These are phyloP conservation scores for Calephelis nemesis DNA, from an alignment of 1,140 invertebrate genomes.

Conservation along the genomic window DNA sequence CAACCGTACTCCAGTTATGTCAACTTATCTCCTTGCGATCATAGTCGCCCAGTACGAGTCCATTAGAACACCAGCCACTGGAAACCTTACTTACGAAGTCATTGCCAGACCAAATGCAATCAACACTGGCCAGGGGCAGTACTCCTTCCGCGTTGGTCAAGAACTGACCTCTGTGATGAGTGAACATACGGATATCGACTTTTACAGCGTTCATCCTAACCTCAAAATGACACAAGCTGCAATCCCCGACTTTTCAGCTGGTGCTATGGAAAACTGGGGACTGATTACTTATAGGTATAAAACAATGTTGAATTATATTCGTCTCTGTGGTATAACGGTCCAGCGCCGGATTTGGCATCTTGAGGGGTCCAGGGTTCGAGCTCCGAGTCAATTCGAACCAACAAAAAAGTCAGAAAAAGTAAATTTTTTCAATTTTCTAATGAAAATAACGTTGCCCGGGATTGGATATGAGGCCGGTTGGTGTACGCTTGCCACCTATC, in stretches of 20 bases:
- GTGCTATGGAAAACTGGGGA: slow-evolving; percentile 80
- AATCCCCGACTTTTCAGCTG: slow-evolving; percentile 89
- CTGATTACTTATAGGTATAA: slow-evolving; percentile 63
- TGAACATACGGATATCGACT: slow-evolving; percentile 70
- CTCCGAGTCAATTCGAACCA: too few species aligned
- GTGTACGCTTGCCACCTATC: too few species aligned
- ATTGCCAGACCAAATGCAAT: slow-evolving; percentile 84
- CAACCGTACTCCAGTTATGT: slow-evolving; percentile 87
- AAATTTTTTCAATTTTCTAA: too few species aligned
- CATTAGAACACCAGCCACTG: slow-evolving; percentile 36
- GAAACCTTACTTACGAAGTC: slow-evolving; percentile 80
- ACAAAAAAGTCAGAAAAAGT: too few species aligned
- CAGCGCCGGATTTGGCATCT: too few species aligned
- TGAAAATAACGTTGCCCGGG: too few species aligned
- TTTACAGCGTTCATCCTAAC: slow-evolving; percentile 59
- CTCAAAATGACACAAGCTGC: slow-evolving; percentile 86
- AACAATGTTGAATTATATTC: background rate
- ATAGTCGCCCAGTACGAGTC: slow-evolving; percentile 87
- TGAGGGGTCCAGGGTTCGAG: too few species aligned
- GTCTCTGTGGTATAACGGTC: too few species aligned
- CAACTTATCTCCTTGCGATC: slow-evolving; percentile 92
- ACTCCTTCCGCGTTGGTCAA: slow-evolving; percentile 78
- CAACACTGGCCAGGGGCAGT: slow-evolving; percentile 74
- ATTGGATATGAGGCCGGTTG: too few species aligned
- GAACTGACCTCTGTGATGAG: slow-evolving; percentile 69